Conservation (phyloP, 2,888 invertebrate genomes). For the Eupithecia subumbrata region DNA sequence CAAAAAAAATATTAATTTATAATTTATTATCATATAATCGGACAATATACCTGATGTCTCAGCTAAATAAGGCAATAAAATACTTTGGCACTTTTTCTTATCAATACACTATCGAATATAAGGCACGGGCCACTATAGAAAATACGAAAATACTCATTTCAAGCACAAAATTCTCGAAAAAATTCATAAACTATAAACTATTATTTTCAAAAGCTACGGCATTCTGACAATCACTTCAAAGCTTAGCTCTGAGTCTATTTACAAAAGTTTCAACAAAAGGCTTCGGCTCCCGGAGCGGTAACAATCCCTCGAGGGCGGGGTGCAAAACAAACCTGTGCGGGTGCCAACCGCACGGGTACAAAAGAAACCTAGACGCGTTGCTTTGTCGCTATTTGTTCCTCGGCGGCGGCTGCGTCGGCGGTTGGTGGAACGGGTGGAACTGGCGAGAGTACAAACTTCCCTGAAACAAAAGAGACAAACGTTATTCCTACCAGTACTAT, state of each 20-base stretch:
- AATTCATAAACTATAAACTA: slow-evolving; percentile 33
- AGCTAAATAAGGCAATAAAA: slow-evolving; percentile 53
- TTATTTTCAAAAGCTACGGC: slow-evolving; percentile 20
- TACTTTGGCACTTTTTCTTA: slow-evolving; percentile 63
- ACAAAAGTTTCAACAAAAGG: slow-evolving; percentile 65
- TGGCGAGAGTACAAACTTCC: slow-evolving; percentile 71
- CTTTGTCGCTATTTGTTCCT: slow-evolving; percentile 61
- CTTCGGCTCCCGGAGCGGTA: slow-evolving; percentile 21
- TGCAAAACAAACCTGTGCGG: slow-evolving; percentile 52
- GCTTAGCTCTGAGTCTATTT: slow-evolving; percentile 38
- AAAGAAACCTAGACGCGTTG: slow-evolving; percentile 56
- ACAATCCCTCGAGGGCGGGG: slow-evolving; percentile 53
- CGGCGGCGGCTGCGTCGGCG: slow-evolving; percentile 70
- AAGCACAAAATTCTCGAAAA: slow-evolving; percentile 37
- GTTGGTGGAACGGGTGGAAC: slow-evolving; percentile 79
- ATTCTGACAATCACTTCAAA: slow-evolving; percentile 38
- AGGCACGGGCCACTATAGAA: slow-evolving; percentile 68
- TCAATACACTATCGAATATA: slow-evolving; percentile 55
- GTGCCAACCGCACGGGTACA: slow-evolving; percentile 63
- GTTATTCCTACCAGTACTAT: no score
- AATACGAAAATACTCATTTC: slow-evolving; percentile 39
- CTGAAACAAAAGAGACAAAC: slow-evolving; percentile 56
- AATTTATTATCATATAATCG: slow-evolving; percentile 31
- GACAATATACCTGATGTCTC: slow-evolving; percentile 26
- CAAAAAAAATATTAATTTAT: not conserved